phyloP scores from a whole-genome alignment of 2,888 invertebrate genomes.

The Noctua fimbriata region DNA sequence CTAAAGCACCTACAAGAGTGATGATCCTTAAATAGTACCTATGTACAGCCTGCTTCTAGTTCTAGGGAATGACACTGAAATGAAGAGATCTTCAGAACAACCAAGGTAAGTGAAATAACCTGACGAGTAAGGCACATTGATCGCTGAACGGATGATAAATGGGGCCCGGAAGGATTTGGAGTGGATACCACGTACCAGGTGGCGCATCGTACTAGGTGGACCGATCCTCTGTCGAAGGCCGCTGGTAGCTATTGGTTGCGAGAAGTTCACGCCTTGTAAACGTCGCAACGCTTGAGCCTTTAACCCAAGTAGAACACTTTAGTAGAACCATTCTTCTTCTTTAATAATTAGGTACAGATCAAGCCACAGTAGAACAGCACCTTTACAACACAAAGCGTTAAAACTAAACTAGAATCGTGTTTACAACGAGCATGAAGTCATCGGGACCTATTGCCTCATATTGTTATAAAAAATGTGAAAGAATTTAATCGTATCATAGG shows the following conservation, averaged over 20 bases:
- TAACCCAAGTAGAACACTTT: background rate
- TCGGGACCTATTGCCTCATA: conserved; percentile 51
- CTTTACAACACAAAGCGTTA: conserved; percentile 14
- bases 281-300: background rate
- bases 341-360: background rate
- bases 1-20: background rate
- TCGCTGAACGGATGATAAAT: background rate
- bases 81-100: background rate
- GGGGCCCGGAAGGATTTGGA: background rate
- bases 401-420: conserved; percentile 30
- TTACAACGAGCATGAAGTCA: conserved; percentile 45
- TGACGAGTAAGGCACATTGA: background rate
- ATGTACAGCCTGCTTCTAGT: background rate
- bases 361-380: background rate
- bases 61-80: background rate
- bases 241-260: background rate
- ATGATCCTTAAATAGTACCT: background rate
- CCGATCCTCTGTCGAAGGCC: background rate
- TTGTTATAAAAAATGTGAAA: conserved; percentile 60
- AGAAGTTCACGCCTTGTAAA: background rate
- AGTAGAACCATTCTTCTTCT: background rate
- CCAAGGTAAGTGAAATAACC: background rate
- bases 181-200: background rate
- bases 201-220: background rate
- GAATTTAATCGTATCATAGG: conserved; percentile 54